Conservation (phyloP, 2,113 vertebrate genomes). For the Isichthys henryi region DNA sequence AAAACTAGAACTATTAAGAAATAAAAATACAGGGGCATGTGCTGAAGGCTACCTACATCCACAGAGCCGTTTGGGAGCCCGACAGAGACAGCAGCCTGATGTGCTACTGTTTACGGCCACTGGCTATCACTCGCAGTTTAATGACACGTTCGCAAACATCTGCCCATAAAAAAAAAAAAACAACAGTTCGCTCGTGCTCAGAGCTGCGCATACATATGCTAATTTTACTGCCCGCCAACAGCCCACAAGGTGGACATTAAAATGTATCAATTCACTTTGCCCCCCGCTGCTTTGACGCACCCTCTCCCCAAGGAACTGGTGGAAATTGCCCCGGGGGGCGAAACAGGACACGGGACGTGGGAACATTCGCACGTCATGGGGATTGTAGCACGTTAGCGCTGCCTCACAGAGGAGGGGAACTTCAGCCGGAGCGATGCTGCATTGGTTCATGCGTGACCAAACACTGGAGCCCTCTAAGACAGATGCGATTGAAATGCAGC, state of each 20-base stretch:
- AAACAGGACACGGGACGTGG: background rate
- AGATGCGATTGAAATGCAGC: background rate
- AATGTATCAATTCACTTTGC: slow-evolving; percentile 10
- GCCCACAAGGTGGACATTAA: slow-evolving; percentile 16
- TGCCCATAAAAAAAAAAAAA: background rate
- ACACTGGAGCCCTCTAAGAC: background rate
- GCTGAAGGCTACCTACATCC: background rate
- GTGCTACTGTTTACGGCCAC: background rate
- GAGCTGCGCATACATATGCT: slow-evolving; percentile 9
- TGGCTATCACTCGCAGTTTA: background rate
- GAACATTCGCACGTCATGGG: background rate
- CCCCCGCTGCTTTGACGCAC: background rate
- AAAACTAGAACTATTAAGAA: background rate
- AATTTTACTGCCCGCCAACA: slow-evolving; percentile 11
- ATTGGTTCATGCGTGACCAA: background rate
- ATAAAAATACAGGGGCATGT: background rate
- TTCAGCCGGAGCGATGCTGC: background rate
- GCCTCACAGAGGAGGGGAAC: background rate
- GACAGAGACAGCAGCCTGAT: background rate
- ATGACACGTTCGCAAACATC: slow-evolving; percentile 5
- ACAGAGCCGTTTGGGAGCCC: background rate
- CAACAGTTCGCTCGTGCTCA: background rate
- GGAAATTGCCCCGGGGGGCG: background rate
- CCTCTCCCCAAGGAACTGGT: slow-evolving; percentile 5
- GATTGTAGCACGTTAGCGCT: background rate